Base-by-base conservation (phyloP, 2,797 vertebrate genomes). In the Oceanodroma leucorhoa region DNA sequence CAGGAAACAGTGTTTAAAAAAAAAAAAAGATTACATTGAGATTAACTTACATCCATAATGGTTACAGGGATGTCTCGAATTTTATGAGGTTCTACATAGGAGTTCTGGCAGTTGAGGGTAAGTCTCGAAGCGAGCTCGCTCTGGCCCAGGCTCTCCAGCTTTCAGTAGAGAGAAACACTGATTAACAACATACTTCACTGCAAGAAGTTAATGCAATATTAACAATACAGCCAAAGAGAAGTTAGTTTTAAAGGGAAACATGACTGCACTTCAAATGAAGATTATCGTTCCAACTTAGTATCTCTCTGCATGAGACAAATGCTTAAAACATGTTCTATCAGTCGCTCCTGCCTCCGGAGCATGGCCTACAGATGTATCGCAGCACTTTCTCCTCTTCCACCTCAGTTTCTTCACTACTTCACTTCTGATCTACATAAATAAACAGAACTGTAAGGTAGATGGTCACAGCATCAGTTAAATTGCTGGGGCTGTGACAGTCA, bases 101-200 rank as follows among this genome's bases (percentile, higher is more conserved):
- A 99, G 97, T 99, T 99, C 95, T 99, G 99, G 97, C 99, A 99
- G 97, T 99, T 99, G 70, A 99, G 98, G 8, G 99, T 99, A 62
- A 99, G 98, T 90, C 99, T 98, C 10, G 99, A 99, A 58, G 99
- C 99, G 6, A 99, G 97, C 88, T 99, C 99, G 1, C 99, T 99
- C 97, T 99, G 99, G 94, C 98, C 98, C 87, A 99, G 98, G 78
- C 97, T 99, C 98, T 99, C 99, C 98, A 99, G 97, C 99, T 99
- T 94, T 64, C 75, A 70, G 57, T 6, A 80, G 55, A 91, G 51
- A 94, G 38, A 95, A 94, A 95, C 10, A 84, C 26, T 48, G 17
- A 76, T 92, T 79, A 95, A 69, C 34, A 69, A 30, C 60, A 3
- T 36, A 64, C 43, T 83, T 94, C 87, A 86, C 70, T 50, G 57